A percentile compares a stretch with the other conserved stretches of the same genome.
Conservation (phyloP, 2,888 invertebrate genomes). For the Unio delphinus region DNA sequence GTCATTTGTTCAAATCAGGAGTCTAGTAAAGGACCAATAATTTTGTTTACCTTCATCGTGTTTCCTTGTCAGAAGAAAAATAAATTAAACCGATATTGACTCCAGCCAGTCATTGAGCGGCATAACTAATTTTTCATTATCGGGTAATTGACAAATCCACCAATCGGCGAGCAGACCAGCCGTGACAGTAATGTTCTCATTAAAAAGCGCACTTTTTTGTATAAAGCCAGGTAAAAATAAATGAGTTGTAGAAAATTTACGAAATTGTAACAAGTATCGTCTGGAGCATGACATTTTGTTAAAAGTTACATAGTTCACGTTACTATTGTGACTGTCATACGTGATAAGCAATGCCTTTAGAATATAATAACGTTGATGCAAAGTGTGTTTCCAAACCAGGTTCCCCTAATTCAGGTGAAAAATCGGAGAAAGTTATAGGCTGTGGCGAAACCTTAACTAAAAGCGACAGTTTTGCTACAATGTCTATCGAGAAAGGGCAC, state of each 20-base stretch:
- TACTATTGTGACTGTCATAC: neutral
- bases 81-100: constrained; percentile 40
- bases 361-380: constrained; percentile 26
- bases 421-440: too few species aligned
- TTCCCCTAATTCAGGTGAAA: constrained; percentile 11
- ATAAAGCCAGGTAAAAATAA: constrained; percentile 17
- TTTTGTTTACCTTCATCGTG: too few species aligned
- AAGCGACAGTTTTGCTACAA: too few species aligned
- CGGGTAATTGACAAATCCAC: constrained; percentile 40
- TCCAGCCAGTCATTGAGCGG: constrained; percentile 29
- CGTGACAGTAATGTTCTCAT: constrained; percentile 43
- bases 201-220: constrained; percentile 22
- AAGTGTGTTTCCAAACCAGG: constrained; percentile 24
- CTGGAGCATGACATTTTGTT: too few species aligned
- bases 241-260: neutral
- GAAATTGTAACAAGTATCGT: too few species aligned
- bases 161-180: constrained; percentile 22
- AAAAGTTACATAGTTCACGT: too few species aligned
- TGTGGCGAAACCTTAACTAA: too few species aligned
- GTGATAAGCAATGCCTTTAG: constrained; percentile 28
- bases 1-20: too few species aligned
- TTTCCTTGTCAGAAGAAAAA: neutral
- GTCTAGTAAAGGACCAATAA: too few species aligned
- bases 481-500: too few species aligned
- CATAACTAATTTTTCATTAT: constrained; percentile 42